These are phyloP conservation scores for Chaenogobius annularis DNA, from an alignment of 2,113 vertebrate genomes.

Conservation along the genomic window DNA sequence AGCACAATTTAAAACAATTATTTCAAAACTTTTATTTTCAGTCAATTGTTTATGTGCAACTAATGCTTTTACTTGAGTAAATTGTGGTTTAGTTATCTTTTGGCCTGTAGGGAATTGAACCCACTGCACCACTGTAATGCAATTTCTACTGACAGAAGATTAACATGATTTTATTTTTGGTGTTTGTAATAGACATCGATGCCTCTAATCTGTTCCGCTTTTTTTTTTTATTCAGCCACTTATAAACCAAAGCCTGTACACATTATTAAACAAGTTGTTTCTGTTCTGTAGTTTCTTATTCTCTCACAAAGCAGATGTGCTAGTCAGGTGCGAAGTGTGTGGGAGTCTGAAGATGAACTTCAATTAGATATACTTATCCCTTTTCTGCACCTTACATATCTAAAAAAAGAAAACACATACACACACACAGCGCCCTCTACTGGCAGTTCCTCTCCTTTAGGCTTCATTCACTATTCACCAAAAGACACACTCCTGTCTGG, in stretches of 20 bases:
- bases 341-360: slow-evolving; percentile 60
- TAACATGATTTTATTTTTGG: too few relatives aligned
- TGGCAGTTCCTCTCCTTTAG: slow-evolving; percentile 31
- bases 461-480: slow-evolving; percentile 34
- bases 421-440: slow-evolving; percentile 59
- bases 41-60: too few relatives aligned
- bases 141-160: background rate
- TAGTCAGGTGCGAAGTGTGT: slow-evolving; percentile 39
- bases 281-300: slow-evolving; percentile 8
- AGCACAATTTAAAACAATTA: too few relatives aligned
- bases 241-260: background rate
- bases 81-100: too few relatives aligned
- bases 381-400: slow-evolving; percentile 31
- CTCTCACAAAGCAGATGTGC: background rate
- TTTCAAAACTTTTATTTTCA: too few relatives aligned
- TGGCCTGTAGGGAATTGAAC: too few relatives aligned
- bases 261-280: background rate
- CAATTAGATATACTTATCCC: slow-evolving; percentile 69
- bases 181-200: background rate
- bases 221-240: background rate
- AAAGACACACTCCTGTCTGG: slow-evolving; percentile 33
- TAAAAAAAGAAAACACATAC: too few relatives aligned
- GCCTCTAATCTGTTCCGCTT: background rate
- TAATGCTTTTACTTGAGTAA: too few relatives aligned
- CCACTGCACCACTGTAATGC: too few relatives aligned